Evolutionary conservation across 2,113 vertebrate genomes (phyloP).

Genomic region (Arvicanthis niloticus): DNA sequence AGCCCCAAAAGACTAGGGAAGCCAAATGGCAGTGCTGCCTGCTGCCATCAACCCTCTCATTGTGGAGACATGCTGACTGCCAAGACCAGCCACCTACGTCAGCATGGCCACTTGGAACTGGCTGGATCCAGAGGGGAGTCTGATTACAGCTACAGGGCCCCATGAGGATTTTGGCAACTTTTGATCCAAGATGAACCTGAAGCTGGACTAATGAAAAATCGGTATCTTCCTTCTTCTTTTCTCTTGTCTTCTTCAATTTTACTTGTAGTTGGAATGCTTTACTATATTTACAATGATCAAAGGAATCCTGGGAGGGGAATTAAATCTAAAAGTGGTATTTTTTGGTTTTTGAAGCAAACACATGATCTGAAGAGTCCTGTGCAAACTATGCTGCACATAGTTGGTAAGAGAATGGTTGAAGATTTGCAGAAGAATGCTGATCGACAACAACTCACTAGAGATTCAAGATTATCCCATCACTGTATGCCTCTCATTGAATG

Average conservation of each 20-base stretch:
- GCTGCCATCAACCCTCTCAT: not conserved
- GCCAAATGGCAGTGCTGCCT: not conserved
- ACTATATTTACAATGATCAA: not conserved
- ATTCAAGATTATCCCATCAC: not conserved
- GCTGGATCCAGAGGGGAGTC: constrained; percentile 67
- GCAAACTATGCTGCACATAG: not conserved
- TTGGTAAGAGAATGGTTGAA: not conserved
- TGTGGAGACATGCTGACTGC: constrained; percentile 72
- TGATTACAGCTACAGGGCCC: constrained; percentile 76
- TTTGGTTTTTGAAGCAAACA: not conserved
- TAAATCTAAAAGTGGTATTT: not conserved
- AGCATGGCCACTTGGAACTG: constrained; percentile 43
- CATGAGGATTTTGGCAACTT: constrained; percentile 81
- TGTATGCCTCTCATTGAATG: not conserved
- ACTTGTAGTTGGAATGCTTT: constrained; percentile 59
- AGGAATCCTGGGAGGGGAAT: not conserved
- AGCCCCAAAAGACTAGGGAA: not conserved
- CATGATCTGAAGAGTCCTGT: not conserved
- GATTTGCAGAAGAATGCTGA: not conserved
- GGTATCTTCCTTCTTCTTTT: constrained; percentile 47
- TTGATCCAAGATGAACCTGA: constrained; percentile 78
- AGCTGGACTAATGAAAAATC: constrained; percentile 66
- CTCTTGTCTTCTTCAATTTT: constrained; percentile 50
- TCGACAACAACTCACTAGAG: not conserved
- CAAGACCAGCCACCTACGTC: constrained; percentile 50